Base-by-base conservation (phyloP, 2,113 vertebrate genomes). In the Neodontobutis hainanensis region DNA sequence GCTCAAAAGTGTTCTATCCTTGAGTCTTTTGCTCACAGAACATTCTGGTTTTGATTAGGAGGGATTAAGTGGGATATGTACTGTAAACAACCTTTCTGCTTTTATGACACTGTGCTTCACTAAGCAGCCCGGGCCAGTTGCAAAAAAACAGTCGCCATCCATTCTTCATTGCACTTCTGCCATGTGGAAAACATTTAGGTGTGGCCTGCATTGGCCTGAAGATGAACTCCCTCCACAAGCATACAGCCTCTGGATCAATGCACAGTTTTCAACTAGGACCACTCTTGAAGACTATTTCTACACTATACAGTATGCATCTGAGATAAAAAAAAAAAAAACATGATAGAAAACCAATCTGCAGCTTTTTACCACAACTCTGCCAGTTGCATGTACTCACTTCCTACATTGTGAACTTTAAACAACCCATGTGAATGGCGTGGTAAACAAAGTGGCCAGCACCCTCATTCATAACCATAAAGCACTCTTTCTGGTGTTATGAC, bases 401-500 rank as follows among this genome's bases (percentile, higher is more conserved):
- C 80, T 63, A 63, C 66, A 43, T 55, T 2, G 44, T 70, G 65
- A 85, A 73, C 77, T 82, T 87, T 71, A 75, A 83, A 84, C 72
- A 75, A 69, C 70, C 70, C 7, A 4, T 42, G 77, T 61, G 56
- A 76, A 70, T 27, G 19, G 46, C 62, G 69, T 3, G 43, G 81
- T 82, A 87, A 90, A 89, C 77, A 88, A 70, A 82, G 74, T 77
- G 56, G 27, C 56, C 51, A 10, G 70, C 64, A 53, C 50, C 55
- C 68, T 80, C 84, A 88, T 89, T 87, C 74, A 88, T 83, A 81
- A 84, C 60, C 78, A 84, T 68, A 84, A 86, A 83, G 64, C 61
- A 66, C 38, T 8, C 69, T 78, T 74, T 78, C 69, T 79, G 59
- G n/a, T 74, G 61, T 66, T 80, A 68, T 87, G 84, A 86, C 81